A percentile compares a stretch with the other conserved stretches of the same genome.
Evolutionary conservation across 1,140 invertebrate species (phyloP).

Genomic region (Drosophila pallidifrons): DNA sequence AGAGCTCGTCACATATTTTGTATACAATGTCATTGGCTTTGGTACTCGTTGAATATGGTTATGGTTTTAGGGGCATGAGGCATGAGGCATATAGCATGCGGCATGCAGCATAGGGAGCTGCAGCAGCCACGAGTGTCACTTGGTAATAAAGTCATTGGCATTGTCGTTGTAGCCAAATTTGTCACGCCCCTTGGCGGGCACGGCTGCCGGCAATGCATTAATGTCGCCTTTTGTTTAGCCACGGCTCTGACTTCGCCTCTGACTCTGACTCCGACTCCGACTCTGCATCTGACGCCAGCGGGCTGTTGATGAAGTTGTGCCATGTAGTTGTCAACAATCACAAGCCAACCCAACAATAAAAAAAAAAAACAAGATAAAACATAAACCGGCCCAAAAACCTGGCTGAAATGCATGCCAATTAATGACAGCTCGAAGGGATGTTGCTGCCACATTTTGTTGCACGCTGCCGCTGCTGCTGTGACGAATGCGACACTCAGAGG

Average conservation of each 20-base stretch:
- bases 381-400: slow-evolving; percentile 17
- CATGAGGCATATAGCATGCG: slow-evolving; percentile 1
- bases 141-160: slow-evolving; percentile 78
- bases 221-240: slow-evolving; percentile 77
- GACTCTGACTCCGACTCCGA: background rate
- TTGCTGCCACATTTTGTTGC: slow-evolving; percentile 36
- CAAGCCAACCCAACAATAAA: slow-evolving; percentile 27
- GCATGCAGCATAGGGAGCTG: slow-evolving; percentile 8
- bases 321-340: slow-evolving; percentile 69
- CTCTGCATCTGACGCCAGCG: background rate
- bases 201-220: slow-evolving; percentile 77
- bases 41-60: slow-evolving; percentile 12
- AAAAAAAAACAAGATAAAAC: too few relatives aligned
- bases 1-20: slow-evolving; percentile 59
- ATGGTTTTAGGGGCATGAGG: slow-evolving; percentile 11
- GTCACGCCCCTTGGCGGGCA: slow-evolving; percentile 79
- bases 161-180: slow-evolving; percentile 71
- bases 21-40: slow-evolving; percentile 61
- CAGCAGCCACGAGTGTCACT: slow-evolving; percentile 53
- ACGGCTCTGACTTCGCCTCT: slow-evolving; percentile 15
- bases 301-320: slow-evolving; percentile 76
- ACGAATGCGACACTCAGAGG: slow-evolving; percentile 51
- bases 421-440: slow-evolving; percentile 53
- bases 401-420: slow-evolving; percentile 70
- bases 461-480: slow-evolving; percentile 57